Evolutionary conservation across 2,888 invertebrate species (phyloP).

Genomic region (Gastracanthus pulcherrimus): DNA sequence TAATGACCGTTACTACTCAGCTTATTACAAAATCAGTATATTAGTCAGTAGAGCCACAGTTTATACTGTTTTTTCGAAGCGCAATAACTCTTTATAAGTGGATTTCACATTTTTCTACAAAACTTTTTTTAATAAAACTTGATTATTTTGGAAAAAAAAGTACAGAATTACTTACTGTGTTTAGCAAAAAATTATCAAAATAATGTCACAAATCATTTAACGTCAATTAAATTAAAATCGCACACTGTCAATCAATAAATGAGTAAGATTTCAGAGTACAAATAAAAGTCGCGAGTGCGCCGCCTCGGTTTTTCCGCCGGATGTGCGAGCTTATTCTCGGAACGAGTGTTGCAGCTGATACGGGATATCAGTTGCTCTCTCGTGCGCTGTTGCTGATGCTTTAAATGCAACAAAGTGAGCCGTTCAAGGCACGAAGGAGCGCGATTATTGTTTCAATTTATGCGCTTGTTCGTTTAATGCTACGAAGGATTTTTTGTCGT

Average conservation of each 20-base stretch:
- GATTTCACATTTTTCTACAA: too few species aligned
- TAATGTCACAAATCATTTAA: too few species aligned
- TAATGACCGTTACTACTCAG: not conserved
- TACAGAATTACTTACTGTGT: too few species aligned
- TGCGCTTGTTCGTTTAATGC: too few species aligned
- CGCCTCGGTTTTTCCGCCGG: not conserved
- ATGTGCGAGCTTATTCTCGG: not conserved
- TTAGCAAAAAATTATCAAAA: too few species aligned
- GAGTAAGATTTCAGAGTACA: not conserved
- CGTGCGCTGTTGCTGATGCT: not conserved
- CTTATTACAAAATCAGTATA: constrained; percentile 6
- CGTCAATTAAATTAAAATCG: too few species aligned
- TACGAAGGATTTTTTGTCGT: not conserved
- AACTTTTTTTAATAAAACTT: too few species aligned
- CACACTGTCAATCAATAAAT: not conserved
- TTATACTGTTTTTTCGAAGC: not conserved
- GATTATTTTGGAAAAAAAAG: too few species aligned
- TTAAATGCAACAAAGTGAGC: constrained; percentile 55
- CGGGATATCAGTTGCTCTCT: not conserved
- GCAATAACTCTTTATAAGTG: too few species aligned
- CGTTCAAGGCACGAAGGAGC: constrained; percentile 8
- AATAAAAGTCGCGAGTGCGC: not conserved
- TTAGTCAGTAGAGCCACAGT: not conserved
- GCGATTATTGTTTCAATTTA: too few species aligned
- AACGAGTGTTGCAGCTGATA: not conserved